phyloP scores from a whole-genome alignment of 2,888 invertebrate species.

The Herminia tarsipennalis region DNA sequence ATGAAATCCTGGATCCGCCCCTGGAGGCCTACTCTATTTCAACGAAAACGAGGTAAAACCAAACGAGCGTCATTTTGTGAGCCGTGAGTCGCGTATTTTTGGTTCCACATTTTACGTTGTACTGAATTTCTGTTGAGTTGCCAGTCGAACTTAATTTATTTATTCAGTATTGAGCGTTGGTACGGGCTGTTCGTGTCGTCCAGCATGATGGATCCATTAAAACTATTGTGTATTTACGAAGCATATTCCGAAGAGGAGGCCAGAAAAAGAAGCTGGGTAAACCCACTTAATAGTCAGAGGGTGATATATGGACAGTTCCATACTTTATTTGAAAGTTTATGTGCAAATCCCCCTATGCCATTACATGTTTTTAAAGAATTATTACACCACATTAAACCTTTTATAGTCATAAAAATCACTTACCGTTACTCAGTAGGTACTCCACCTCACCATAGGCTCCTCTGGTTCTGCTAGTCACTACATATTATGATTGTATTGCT shows the following conservation, averaged over 20 bases:
- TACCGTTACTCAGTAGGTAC: too few relatives aligned
- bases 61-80: slow-evolving; percentile 21
- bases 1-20: too few relatives aligned
- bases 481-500: too few relatives aligned
- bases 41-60: too few relatives aligned
- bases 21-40: too few relatives aligned
- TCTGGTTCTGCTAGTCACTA: too few relatives aligned
- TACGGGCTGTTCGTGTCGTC: slow-evolving; percentile 20
- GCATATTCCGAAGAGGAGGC: slow-evolving; percentile 17
- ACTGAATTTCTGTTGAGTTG: slow-evolving; percentile 20
- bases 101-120: slow-evolving; percentile 15
- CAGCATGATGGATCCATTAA: slow-evolving; percentile 22
- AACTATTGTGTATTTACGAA: slow-evolving; percentile 25
- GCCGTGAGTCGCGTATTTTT: slow-evolving; percentile 19
- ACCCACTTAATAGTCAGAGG: slow-evolving; percentile 22
- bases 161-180: slow-evolving; percentile 14
- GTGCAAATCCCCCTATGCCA: too few relatives aligned
- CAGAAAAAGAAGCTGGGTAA: slow-evolving; percentile 21
- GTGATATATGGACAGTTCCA: slow-evolving; percentile 29
- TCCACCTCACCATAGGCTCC: too few relatives aligned
- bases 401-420: too few relatives aligned
- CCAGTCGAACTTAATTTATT: slow-evolving; percentile 21
- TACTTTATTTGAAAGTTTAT: too few relatives aligned
- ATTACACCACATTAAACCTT: too few relatives aligned
- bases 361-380: too few relatives aligned